phyloP scores from a whole-genome alignment of 1,140 invertebrate genomes.

The Lethocerus indicus region DNA sequence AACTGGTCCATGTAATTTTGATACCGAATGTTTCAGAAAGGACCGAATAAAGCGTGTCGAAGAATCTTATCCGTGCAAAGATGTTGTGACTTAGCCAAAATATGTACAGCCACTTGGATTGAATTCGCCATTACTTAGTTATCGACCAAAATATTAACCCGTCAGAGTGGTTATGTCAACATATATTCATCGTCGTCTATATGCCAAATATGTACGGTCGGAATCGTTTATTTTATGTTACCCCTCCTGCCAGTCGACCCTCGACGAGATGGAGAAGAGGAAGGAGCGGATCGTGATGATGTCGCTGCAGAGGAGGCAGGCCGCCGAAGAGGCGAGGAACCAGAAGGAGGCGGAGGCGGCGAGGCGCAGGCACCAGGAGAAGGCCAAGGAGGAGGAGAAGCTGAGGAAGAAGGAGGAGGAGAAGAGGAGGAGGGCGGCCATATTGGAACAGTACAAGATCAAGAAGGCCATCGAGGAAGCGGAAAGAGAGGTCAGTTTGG shows the following conservation, averaged over 20 bases:
- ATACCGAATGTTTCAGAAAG: no score
- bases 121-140: no score
- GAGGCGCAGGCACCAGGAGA: slow-evolving; percentile 55
- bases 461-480: slow-evolving; percentile 88
- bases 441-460: slow-evolving; percentile 86
- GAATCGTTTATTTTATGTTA: no score
- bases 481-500: slow-evolving; percentile 57
- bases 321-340: slow-evolving; percentile 72
- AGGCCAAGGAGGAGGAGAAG: slow-evolving; percentile 68
- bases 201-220: no score
- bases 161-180: no score
- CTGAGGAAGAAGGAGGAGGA: slow-evolving; percentile 82
- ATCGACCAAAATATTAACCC: no score
- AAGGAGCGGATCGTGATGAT: slow-evolving; percentile 76
- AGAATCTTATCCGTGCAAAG: no score
- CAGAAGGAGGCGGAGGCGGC: slow-evolving; percentile 73
- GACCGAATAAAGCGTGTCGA: no score
- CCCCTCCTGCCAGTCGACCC: slow-evolving; percentile 48
- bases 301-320: slow-evolving; percentile 69
- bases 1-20: no score
- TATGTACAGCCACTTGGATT: no score
- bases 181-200: no score
- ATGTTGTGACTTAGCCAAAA: no score
- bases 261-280: slow-evolving; percentile 78
- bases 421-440: slow-evolving; percentile 61